Evolutionary conservation across 2,113 vertebrate species (phyloP).

Genomic region (Martes martes): DNA sequence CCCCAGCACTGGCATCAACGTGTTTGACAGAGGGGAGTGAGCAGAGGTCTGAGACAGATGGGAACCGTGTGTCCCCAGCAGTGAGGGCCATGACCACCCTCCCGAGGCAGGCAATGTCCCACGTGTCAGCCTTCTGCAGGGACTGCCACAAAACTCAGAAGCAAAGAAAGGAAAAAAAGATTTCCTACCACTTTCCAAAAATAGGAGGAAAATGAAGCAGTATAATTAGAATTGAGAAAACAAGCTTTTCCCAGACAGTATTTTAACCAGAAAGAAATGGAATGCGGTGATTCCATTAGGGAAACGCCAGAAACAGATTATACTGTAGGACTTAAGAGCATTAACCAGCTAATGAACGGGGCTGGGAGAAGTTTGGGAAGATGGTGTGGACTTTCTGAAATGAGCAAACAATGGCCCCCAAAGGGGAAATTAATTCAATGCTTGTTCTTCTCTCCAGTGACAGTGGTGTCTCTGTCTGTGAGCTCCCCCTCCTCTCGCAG

Average conservation of each 20-base stretch:
- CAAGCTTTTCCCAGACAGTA: not conserved
- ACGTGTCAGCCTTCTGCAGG: not conserved
- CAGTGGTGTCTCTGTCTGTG: accelerated
- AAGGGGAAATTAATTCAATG: not conserved
- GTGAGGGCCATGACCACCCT: not conserved
- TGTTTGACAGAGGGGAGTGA: not conserved
- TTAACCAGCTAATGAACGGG: not conserved
- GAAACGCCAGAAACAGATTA: not conserved
- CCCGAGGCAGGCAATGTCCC: not conserved
- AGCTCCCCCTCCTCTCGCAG: not conserved
- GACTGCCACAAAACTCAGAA: not conserved
- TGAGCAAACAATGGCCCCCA: accelerated
- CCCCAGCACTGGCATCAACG: not conserved
- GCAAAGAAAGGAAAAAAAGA: not conserved
- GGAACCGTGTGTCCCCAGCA: accelerated
- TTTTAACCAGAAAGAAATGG: not conserved
- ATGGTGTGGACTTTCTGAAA: not conserved
- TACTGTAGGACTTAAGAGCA: not conserved
- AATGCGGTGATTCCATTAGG: not conserved
- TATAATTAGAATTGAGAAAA: not conserved
- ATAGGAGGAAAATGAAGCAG: not conserved
- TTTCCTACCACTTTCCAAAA: not conserved
- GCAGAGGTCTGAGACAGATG: not conserved
- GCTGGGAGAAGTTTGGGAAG: not conserved
- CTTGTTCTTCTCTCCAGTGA: no score